These are phyloP conservation scores for Drosophila prosaltans DNA, from an alignment of 1,140 invertebrate species.

Conservation along the genomic window DNA sequence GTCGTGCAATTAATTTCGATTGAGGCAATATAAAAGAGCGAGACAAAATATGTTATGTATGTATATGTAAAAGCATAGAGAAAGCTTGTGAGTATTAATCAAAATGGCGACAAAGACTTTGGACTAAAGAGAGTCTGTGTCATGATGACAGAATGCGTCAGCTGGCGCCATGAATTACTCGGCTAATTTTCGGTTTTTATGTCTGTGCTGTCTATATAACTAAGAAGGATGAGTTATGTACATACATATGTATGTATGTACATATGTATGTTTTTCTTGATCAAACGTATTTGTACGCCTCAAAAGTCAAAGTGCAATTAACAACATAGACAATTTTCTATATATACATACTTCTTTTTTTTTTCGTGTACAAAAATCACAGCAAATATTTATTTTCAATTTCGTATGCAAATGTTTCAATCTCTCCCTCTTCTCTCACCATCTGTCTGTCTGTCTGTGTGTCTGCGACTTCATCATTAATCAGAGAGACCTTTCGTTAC, in stretches of 20 bases:
- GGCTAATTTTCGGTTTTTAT: slow-evolving; percentile 55
- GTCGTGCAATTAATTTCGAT: slow-evolving; percentile 65
- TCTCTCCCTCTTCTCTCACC: not conserved
- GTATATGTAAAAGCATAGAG: not conserved
- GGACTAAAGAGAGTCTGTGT: slow-evolving; percentile 42
- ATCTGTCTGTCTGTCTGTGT: not conserved
- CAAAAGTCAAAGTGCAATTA: slow-evolving; percentile 78
- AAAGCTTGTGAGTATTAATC: slow-evolving; percentile 58
- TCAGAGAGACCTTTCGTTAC: slow-evolving; percentile 32
- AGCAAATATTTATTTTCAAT: slow-evolving; percentile 79
- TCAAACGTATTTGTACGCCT: slow-evolving; percentile 30
- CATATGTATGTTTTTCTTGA: slow-evolving; percentile 3
- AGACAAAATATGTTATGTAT: not conserved
- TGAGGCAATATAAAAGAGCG: slow-evolving; percentile 56
- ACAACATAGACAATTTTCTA: slow-evolving; percentile 33
- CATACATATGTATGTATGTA: not conserved
- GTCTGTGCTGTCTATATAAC: not conserved
- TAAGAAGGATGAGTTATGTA: not conserved
- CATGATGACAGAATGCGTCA: slow-evolving; percentile 31
- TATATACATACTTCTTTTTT: slow-evolving; percentile 20
- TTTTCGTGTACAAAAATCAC: slow-evolving; percentile 54
- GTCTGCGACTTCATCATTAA: slow-evolving; percentile 53
- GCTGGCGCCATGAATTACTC: slow-evolving; percentile 60
- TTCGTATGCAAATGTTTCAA: slow-evolving; percentile 74
- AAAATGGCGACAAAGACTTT: slow-evolving; percentile 52